A percentile compares a stretch with the other conserved stretches of the same genome.
Evolutionary conservation across 2,797 vertebrate species (phyloP).

Genomic region (Bufotes viridis): DNA sequence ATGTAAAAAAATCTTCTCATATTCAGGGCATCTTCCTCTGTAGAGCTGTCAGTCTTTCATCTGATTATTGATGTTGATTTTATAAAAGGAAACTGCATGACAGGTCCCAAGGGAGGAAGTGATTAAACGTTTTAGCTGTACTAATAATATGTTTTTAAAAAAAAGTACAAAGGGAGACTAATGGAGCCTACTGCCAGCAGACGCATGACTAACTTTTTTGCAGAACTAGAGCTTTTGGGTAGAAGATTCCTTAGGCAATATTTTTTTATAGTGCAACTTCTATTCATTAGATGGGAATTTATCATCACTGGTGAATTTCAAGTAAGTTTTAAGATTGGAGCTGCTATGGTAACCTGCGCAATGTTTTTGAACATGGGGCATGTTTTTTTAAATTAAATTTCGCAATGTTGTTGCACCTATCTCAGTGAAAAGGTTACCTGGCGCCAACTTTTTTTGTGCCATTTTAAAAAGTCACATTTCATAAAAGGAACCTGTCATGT

Average conservation of each 20-base stretch:
- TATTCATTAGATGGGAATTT: background rate
- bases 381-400: too few species aligned
- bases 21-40: background rate
- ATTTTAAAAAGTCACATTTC: too few species aligned
- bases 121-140: slow-evolving; percentile 8
- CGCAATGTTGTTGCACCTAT: too few species aligned
- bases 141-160: slow-evolving; percentile 17
- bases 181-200: background rate
- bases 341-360: too few species aligned
- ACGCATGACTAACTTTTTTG: background rate
- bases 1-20: background rate
- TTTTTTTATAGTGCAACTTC: background rate
- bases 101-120: slow-evolving; percentile 12
- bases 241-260: background rate
- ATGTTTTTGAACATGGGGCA: too few species aligned
- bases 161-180: background rate
- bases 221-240: background rate
- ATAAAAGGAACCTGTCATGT: too few species aligned
- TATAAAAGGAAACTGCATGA: slow-evolving; percentile 14
- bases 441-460: too few species aligned
- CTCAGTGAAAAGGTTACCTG: too few species aligned
- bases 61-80: background rate
- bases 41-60: background rate
- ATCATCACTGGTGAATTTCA: too few species aligned
- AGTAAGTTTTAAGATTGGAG: too few species aligned